Conservation (phyloP, 1,140 invertebrate species). For the Prorops nasuta region DNA sequence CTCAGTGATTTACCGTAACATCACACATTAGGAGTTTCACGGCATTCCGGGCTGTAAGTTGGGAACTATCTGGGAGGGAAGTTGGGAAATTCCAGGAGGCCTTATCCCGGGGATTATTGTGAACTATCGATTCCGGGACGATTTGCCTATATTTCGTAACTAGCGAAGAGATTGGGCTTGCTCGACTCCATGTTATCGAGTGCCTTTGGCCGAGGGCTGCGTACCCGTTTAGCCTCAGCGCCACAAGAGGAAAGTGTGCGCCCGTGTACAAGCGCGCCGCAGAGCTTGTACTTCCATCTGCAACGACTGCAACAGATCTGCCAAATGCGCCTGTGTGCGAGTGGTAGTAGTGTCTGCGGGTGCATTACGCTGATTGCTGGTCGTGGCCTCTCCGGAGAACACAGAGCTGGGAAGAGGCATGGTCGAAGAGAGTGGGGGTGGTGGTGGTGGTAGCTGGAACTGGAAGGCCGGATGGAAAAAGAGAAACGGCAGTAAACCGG, state of each 20-base stretch:
- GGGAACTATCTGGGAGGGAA: no score
- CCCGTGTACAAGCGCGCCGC: no score
- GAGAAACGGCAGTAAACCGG: slow-evolving; percentile 4
- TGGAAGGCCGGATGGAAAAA: slow-evolving; percentile 7
- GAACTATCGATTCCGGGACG: no score
- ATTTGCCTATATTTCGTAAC: slow-evolving; percentile 43
- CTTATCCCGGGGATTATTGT: no score
- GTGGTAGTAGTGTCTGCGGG: slow-evolving; percentile 37
- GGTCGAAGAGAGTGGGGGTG: slow-evolving; percentile 10
- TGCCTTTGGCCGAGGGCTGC: slow-evolving; percentile 31
- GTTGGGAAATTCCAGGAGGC: no score
- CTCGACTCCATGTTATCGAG: slow-evolving; percentile 26
- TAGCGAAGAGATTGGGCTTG: slow-evolving; percentile 43
- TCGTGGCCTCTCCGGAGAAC: slow-evolving; percentile 40
- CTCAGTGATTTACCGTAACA: no score
- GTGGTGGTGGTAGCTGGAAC: background rate
- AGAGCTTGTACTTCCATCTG: slow-evolving; percentile 3
- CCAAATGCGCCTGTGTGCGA: slow-evolving; percentile 3
- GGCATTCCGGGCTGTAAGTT: no score
- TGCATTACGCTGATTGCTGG: slow-evolving; percentile 55
- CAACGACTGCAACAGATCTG: background rate
- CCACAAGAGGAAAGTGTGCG: no score
- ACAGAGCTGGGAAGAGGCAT: slow-evolving; percentile 9
- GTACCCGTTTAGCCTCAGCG: no score
- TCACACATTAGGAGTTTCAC: no score